phyloP scores from a whole-genome alignment of 2,113 vertebrate genomes.

The Paratilapia polleni region DNA sequence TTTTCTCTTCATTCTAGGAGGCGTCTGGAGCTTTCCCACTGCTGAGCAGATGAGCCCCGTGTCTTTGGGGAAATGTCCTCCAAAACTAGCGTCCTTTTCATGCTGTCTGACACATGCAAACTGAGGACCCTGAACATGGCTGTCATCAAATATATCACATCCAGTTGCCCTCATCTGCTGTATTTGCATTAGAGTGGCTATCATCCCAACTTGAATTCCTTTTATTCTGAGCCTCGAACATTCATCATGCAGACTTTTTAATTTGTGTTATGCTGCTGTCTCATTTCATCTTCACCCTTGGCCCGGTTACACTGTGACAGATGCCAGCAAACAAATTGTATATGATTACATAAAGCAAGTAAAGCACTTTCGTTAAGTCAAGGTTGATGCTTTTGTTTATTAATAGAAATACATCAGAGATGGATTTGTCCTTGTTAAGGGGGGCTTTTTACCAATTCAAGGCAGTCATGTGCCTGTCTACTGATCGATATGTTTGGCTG shows the following conservation, averaged over 20 bases:
- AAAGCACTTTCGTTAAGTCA: slow-evolving; percentile 51
- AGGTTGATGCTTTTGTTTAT: slow-evolving; percentile 73
- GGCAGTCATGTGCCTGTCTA: slow-evolving; percentile 22
- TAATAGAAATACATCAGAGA: slow-evolving; percentile 56
- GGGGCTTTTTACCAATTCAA: slow-evolving; percentile 28
- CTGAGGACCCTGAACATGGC: slow-evolving; percentile 41
- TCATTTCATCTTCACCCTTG: slow-evolving; percentile 56
- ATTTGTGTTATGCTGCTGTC: slow-evolving; percentile 65
- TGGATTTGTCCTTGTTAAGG: slow-evolving; percentile 33
- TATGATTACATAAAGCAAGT: slow-evolving; percentile 57
- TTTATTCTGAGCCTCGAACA: slow-evolving; percentile 39
- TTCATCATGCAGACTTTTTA: slow-evolving; percentile 64
- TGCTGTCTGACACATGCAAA: slow-evolving; percentile 50
- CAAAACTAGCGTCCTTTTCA: slow-evolving; percentile 54
- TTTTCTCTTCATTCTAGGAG: slow-evolving; percentile 67
- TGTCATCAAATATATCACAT: slow-evolving; percentile 51
- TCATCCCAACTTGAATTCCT: slow-evolving; percentile 22
- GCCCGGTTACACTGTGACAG: slow-evolving; percentile 48
- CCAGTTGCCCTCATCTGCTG: background rate
- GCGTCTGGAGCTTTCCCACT: slow-evolving; percentile 37
- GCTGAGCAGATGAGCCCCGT: slow-evolving; percentile 51
- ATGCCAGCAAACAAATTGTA: slow-evolving; percentile 62
- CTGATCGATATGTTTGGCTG: slow-evolving; percentile 27
- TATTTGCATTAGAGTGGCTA: slow-evolving; percentile 40
- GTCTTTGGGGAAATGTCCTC: slow-evolving; percentile 65